Evolutionary conservation across 2,797 vertebrate species (phyloP).

Genomic region (Schizopygopsis malacanthus): DNA sequence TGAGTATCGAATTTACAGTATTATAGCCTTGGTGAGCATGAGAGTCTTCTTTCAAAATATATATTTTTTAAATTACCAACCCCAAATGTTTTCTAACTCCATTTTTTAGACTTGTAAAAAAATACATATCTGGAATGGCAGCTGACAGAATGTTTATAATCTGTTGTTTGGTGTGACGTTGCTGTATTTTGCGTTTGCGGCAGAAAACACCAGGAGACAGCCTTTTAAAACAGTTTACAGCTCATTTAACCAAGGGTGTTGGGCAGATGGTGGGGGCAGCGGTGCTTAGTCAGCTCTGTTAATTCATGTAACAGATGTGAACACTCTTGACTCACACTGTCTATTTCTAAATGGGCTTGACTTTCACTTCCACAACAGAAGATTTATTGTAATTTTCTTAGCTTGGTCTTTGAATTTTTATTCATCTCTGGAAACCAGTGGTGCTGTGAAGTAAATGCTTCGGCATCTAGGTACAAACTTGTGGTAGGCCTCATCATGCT

Average conservation of each 20-base stretch:
- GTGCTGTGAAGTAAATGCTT: constrained; percentile 61
- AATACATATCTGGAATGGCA: not conserved
- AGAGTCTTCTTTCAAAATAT: not conserved
- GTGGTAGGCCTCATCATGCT: not conserved
- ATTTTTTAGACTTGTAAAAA: not conserved
- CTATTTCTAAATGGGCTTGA: constrained; percentile 59
- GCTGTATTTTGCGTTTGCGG: not conserved
- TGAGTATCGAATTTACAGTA: not conserved
- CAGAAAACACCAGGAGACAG: constrained; percentile 26
- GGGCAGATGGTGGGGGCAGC: constrained; percentile 33
- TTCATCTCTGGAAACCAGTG: constrained; percentile 57
- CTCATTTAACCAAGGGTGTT: constrained; percentile 41
- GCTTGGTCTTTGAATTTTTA: not conserved
- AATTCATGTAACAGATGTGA: constrained; percentile 46
- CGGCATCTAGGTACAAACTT: not conserved
- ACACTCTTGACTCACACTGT: constrained; percentile 71
- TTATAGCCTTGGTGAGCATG: not conserved
- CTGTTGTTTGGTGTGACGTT: constrained; percentile 26
- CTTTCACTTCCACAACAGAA: constrained; percentile 24
- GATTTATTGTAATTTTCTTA: constrained; percentile 19
- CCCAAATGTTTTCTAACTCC: not conserved
- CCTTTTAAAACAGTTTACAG: constrained; percentile 43
- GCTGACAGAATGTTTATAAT: not conserved
- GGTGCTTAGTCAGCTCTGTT: constrained; percentile 36
- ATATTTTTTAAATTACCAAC: not conserved